phyloP scores from a whole-genome alignment of 2,113 vertebrate genomes.

The Parotia lawesii region DNA sequence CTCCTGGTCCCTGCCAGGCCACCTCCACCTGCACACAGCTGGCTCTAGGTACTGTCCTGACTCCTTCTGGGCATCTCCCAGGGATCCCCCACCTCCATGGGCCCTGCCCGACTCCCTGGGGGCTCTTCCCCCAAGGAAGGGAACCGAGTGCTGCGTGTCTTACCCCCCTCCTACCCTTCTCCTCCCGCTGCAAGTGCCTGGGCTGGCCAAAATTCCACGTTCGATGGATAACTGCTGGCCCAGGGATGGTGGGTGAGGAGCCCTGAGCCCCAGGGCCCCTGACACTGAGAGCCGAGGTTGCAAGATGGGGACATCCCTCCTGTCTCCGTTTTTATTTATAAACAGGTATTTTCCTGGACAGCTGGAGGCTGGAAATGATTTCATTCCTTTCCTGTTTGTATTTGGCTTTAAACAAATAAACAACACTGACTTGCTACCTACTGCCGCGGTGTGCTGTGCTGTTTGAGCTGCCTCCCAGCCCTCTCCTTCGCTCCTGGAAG shows the following conservation, averaged over 20 bases:
- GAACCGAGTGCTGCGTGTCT: rapidly evolving
- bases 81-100: rapidly evolving
- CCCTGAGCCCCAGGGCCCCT: neutral
- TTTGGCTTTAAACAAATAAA: neutral
- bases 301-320: neutral
- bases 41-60: neutral
- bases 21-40: rapidly evolving
- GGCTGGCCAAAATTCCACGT: neutral
- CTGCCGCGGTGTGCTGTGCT: neutral
- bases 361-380: neutral
- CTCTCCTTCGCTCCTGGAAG: rapidly evolving
- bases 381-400: neutral
- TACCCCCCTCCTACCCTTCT: no score
- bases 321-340: neutral
- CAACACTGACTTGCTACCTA: neutral
- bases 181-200: rapidly evolving
- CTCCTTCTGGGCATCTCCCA: neutral
- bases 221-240: neutral
- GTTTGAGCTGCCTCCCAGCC: rapidly evolving
- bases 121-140: rapidly evolving
- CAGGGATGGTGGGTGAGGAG: neutral
- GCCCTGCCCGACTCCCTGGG: neutral
- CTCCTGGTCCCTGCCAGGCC: neutral
- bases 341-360: neutral
- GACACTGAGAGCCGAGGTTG: neutral